Evolutionary conservation across 1,140 invertebrate species (phyloP).

Genomic region (Bicyclus anynana): DNA sequence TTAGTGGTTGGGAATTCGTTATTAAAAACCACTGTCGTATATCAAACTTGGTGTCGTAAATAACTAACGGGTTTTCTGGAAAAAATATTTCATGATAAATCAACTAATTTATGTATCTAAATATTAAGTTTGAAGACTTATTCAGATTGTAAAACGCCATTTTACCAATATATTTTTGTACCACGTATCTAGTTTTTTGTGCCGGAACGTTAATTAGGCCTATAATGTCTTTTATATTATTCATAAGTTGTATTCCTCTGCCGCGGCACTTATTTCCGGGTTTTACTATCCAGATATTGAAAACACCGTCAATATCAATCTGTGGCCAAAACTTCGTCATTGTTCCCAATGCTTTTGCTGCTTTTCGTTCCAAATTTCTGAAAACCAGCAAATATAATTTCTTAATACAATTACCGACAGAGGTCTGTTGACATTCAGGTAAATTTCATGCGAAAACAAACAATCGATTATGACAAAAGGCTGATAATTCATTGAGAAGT

Average conservation of each 20-base stretch:
- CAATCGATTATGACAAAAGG: not conserved
- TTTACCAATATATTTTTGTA: slow-evolving; percentile 97
- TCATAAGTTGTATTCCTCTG: slow-evolving; percentile 91
- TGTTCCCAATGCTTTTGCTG: slow-evolving; percentile 60
- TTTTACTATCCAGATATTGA: slow-evolving; percentile 97
- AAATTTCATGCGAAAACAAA: not conserved
- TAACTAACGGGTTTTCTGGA: slow-evolving; percentile 88
- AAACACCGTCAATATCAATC: slow-evolving; percentile 87
- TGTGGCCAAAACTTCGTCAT: slow-evolving; percentile 86
- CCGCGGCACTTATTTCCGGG: slow-evolving; percentile 96
- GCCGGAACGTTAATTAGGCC: slow-evolving; percentile 80
- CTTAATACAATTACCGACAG: not conserved
- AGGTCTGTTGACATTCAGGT: not conserved
- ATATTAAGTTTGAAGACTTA: too few relatives aligned
- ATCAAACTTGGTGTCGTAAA: slow-evolving; percentile 96
- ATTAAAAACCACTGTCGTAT: slow-evolving; percentile 96
- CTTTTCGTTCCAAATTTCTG: slow-evolving; percentile 65
- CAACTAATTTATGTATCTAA: slow-evolving; percentile 5
- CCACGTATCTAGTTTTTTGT: slow-evolving; percentile 89
- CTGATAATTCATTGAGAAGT: not conserved
- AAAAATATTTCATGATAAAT: too few relatives aligned
- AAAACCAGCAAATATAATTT: slow-evolving; percentile 32
- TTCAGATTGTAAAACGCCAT: not conserved
- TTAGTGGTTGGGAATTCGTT: slow-evolving; percentile 92
- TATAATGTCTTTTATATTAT: slow-evolving; percentile 91